A percentile compares a stretch with the other conserved stretches of the same genome.
Conservation (phyloP, 2,113 vertebrate species). For the Tyrannus savana region DNA sequence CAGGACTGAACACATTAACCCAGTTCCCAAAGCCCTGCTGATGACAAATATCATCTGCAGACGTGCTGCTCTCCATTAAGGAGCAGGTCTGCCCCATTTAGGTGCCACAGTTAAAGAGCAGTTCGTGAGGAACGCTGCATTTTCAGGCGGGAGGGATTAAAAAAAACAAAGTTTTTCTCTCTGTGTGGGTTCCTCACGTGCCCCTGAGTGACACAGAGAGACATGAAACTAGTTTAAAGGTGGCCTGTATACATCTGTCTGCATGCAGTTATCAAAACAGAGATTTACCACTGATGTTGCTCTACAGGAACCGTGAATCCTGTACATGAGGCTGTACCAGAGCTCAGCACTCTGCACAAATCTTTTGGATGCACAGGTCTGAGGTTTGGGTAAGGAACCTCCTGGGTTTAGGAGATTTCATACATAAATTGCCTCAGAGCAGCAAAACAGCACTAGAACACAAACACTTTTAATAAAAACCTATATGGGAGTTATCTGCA, state of each 20-base stretch:
- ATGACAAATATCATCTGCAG: neutral
- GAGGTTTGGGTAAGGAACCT: neutral
- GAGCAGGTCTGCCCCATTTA: neutral
- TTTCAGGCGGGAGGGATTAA: neutral
- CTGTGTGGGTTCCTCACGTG: neutral
- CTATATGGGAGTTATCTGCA: accelerated
- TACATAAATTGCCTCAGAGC: neutral
- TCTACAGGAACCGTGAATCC: neutral
- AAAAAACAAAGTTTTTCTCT: neutral
- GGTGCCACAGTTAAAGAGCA: neutral
- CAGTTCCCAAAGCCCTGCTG: neutral
- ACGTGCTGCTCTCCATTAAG: neutral
- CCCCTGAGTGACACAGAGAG: neutral
- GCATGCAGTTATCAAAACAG: neutral
- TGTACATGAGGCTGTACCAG: neutral
- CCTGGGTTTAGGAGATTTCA: neutral
- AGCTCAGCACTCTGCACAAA: neutral
- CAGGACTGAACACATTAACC: neutral
- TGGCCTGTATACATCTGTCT: neutral
- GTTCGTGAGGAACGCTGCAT: neutral
- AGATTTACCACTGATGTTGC: neutral
- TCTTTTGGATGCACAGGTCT: neutral
- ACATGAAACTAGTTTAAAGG: neutral
- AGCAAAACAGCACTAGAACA: neutral
- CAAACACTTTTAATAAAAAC: neutral